Base-by-base conservation (phyloP, 2,797 vertebrate genomes). In the Pagetopsis macropterus region DNA sequence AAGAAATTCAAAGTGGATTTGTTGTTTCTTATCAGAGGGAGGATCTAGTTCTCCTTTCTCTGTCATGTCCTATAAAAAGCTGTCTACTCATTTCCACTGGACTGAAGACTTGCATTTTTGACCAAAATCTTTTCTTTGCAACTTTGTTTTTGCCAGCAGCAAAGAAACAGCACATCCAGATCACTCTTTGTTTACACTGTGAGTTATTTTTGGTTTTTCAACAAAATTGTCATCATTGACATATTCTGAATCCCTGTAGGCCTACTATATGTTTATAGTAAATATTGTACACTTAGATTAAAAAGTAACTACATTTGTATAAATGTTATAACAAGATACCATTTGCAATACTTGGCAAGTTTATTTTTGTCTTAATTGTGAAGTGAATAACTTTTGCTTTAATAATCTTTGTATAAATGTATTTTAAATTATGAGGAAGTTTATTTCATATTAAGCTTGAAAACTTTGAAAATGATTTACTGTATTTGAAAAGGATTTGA, bases 121-220 rank as follows among this genome's bases (percentile, higher is more conserved):
- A 45, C 37, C 21, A 2, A 57, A 19, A 3, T 19, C 1, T 11
- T 51, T 59, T 43, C 23, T 40, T 8, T 9, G 0, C 14, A 17
- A 14, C 2, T 65, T 59, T 51, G 40, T 50, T 3, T 57, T 65
- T 51, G 23, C 23, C 59, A 6, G 43, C 17, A 16, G 19, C 21
- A 14, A 54, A 46, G 65, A 46, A 49, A 33, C 33, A 57, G 19
- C 48, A 66, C n/a, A 54, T 27, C 21, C 19, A 46, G 62, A 59
- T 58, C 40, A n/a, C 41, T 37, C 40, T 8, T 33, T 4, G 0
- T 23, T 48, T 54, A 45, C 9, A 59, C 21, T 13, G 71, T 73
- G 40, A 73, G 71, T 65, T 43, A 1, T 0, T 21, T 14, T 58
- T 12, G 41, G 40, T 21, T 58, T 15, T 9, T 58, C 40, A 15